Conservation (phyloP, 2,888 invertebrate genomes). For the Epirrita christyi region DNA sequence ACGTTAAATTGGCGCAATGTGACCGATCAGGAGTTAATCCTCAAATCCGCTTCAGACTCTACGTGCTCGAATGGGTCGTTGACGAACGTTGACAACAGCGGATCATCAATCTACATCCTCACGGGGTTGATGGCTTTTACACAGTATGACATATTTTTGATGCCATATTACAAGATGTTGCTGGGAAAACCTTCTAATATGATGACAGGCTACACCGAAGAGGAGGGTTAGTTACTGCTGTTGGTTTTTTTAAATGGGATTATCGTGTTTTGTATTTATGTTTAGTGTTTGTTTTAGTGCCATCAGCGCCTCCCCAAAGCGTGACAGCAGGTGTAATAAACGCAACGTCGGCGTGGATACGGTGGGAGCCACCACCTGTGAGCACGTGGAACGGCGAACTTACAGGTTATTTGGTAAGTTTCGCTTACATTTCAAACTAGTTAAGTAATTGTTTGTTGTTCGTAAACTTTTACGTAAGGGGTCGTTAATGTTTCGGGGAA, state of each 20-base stretch:
- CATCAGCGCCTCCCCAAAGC: conserved; percentile 91
- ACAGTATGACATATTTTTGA: conserved; percentile 96
- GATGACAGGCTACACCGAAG: conserved; percentile 92
- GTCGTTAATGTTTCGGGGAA: conserved; percentile 33
- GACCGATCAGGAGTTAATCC: conserved; percentile 62
- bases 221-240: conserved; percentile 86
- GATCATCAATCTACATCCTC: conserved; percentile 89
- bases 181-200: conserved; percentile 97
- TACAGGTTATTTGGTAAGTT: conserved; percentile 93
- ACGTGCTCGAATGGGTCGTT: conserved; percentile 86
- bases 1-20: conserved; percentile 76
- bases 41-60: conserved; percentile 59
- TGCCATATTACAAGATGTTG: conserved; percentile 94
- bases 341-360: conserved; percentile 91
- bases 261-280: conserved; percentile 26
- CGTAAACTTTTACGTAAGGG: conserved; percentile 44
- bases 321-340: conserved; percentile 93
- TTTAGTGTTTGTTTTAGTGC: conserved; percentile 84
- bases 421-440: conserved; percentile 43
- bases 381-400: conserved; percentile 92
- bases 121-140: conserved; percentile 93
- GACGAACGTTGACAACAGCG: conserved; percentile 88
- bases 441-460: conserved; percentile 47
- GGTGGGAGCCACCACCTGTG: conserved; percentile 92
- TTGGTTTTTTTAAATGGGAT: conserved; percentile 8